These are phyloP conservation scores for Crocidura indochinensis DNA, from an alignment of 2,797 vertebrate species.

Conservation along the genomic window DNA sequence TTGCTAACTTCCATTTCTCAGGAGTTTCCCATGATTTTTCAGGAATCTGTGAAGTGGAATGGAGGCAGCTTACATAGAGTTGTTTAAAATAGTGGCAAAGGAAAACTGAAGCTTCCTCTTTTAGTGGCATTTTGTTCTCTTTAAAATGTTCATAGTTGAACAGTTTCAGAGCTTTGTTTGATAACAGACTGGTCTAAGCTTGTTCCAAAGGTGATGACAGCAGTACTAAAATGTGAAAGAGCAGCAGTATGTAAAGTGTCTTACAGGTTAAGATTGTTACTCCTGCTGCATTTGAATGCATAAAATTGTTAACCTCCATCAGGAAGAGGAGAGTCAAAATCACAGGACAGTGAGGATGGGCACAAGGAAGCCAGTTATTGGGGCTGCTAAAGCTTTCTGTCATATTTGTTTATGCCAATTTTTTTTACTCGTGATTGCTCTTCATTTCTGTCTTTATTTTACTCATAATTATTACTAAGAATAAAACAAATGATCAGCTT, in stretches of 20 bases:
- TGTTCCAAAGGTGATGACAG: neutral
- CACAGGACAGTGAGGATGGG: neutral
- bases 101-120: no score
- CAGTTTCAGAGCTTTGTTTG: neutral
- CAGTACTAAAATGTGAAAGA: neutral
- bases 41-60: no score
- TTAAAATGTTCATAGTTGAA: no score
- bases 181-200: neutral
- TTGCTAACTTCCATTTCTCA: no score
- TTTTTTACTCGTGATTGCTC: neutral
- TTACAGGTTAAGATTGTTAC: neutral
- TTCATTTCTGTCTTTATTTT: neutral
- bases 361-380: neutral
- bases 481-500: neutral
- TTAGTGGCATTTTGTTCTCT: neutral
- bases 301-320: neutral
- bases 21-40: no score
- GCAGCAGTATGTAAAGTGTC: neutral
- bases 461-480: neutral
- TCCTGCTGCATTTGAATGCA: neutral
- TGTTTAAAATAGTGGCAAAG: no score
- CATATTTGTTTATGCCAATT: neutral
- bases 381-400: neutral
- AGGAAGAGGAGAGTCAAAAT: neutral
- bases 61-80: no score